Base-by-base conservation (phyloP, 2,888 invertebrate genomes). In the Zelleria hepariella region DNA sequence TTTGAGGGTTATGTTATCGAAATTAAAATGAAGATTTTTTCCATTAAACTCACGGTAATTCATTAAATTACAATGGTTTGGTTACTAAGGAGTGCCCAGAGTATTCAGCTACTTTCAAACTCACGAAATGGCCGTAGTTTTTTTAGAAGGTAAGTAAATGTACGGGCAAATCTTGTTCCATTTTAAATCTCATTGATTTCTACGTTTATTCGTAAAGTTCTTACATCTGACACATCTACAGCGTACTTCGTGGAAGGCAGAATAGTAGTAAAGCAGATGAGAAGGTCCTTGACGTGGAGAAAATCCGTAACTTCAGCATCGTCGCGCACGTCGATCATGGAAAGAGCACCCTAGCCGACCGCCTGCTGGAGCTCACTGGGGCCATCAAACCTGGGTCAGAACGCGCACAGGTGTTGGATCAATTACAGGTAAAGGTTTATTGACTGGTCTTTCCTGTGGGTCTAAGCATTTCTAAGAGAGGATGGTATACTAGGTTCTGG, bases 241-340 rank as follows among this genome's bases (percentile, higher is more conserved):
- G 77, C 58, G 63, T 59, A 59, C 47, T 48, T n/a, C 21, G 68
- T 32, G 69, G 66, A 27, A 76, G 80, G 24, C 66, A 67, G 53
- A 75, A 71, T 3, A 78, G 77, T 67, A 70, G 75, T 51, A 69
- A 78, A 59, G 64, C 64, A 15, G 61, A 62, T 4, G 65, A 66
- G 8, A 71, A 72, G 27, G 62, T 60, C 24, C 61, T 76, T 54
- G 78, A 82, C 48, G 72, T 77, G n/a, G 72, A 66, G 49, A 80
- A 73, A 65, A 96, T 98, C 52, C 90, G 98, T 60, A 98, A 98
- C 79, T 98, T 98, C 74, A 95, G 98, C 80, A 98, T 99, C 70
- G 97, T 99, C 63, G 99, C 99, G n/a, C 99, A 99, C 84, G 96
- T 99, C 1, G 99, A 99, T 80, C 99, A 99, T 89, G 99, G 99